These are phyloP conservation scores for Paramormyrops kingsleyae DNA, from an alignment of 2,113 vertebrate genomes.

Conservation along the genomic window DNA sequence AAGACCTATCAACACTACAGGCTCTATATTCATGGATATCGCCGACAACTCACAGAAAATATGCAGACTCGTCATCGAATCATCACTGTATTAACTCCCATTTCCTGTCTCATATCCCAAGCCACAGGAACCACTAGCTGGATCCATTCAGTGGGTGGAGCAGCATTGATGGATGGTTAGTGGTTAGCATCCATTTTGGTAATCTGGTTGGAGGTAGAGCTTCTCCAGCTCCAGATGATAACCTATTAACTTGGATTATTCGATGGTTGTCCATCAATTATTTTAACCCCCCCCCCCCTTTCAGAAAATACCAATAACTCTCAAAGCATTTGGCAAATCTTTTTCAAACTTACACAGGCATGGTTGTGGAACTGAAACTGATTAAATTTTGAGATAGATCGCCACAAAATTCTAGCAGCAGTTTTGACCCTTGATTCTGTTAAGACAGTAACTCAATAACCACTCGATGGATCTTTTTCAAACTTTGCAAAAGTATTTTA, in stretches of 20 bases:
- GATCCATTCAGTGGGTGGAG: not conserved
- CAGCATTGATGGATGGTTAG: not conserved
- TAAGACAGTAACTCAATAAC: not conserved
- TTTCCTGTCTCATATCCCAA: not conserved
- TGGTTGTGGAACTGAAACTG: not conserved
- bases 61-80: not conserved
- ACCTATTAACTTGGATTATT: not conserved
- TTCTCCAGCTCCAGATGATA: not conserved
- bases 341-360: not conserved
- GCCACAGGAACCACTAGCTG: not conserved
- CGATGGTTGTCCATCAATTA: not conserved
- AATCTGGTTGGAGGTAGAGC: not conserved
- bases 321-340: not conserved
- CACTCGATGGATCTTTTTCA: not conserved
- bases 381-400: not conserved
- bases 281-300: not conserved
- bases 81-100: not conserved
- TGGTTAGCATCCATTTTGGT: not conserved
- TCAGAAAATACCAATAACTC: not conserved
- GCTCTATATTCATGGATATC: not conserved
- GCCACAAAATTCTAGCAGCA: no score
- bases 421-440: no score
- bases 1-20: not conserved
- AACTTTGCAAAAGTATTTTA: not conserved
- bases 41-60: not conserved